A percentile compares a stretch with the other conserved stretches of the same genome.
Conservation (phyloP, 2,113 vertebrate species). For the Oenanthe oenanthe region DNA sequence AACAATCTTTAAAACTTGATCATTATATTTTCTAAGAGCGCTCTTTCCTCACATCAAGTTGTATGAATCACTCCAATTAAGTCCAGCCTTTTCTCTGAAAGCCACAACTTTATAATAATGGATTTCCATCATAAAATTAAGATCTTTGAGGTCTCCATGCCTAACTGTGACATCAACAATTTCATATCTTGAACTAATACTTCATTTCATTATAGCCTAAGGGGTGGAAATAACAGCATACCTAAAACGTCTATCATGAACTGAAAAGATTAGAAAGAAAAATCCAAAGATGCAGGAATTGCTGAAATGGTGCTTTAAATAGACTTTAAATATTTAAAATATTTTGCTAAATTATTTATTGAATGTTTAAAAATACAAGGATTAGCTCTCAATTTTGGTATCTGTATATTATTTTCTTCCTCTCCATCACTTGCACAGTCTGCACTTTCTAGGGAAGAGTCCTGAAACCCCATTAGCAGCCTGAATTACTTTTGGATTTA, state of each 20-base stretch:
- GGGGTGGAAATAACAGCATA: background rate
- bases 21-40: background rate
- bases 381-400: background rate
- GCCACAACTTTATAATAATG: background rate
- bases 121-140: background rate
- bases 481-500: conserved; percentile 53
- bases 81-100: background rate
- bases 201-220: background rate
- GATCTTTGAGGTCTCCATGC: background rate
- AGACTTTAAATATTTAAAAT: conserved; percentile 6
- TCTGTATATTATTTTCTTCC: background rate
- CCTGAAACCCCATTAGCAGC: conserved; percentile 27
- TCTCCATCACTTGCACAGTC: background rate
- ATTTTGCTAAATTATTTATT: background rate
- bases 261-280: background rate
- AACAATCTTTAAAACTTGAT: background rate
- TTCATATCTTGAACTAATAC: background rate
- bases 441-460: conserved; percentile 27
- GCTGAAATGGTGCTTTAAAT: background rate
- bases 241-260: background rate
- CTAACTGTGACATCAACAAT: background rate
- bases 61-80: background rate
- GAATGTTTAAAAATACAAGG: background rate
- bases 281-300: background rate
- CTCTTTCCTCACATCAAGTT: background rate